These are phyloP conservation scores for Chelon labrosus DNA, from an alignment of 2,797 vertebrate species.

Conservation along the genomic window DNA sequence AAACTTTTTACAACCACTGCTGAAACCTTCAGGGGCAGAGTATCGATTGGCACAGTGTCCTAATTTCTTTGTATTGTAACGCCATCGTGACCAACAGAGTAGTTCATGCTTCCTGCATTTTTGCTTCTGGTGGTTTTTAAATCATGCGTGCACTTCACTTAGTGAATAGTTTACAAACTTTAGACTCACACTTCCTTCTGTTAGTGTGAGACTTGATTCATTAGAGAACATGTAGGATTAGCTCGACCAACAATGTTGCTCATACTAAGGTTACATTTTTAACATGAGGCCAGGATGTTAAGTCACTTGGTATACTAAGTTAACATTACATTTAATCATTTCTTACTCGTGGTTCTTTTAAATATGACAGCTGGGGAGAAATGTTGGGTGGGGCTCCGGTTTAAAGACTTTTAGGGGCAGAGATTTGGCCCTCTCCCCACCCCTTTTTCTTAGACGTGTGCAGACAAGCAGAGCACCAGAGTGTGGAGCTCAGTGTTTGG, in stretches of 20 bases:
- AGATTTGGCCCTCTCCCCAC: constrained; percentile 8
- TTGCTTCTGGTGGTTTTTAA: background rate
- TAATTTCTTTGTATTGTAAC: background rate
- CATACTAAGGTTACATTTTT: background rate
- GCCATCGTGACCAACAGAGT: background rate
- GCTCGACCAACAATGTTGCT: background rate
- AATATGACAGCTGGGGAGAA: constrained; percentile 16
- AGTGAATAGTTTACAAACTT: background rate
- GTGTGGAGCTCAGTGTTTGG: constrained; percentile 68
- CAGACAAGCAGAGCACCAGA: constrained; percentile 66
- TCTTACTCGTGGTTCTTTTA: background rate
- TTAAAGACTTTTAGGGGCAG: constrained; percentile 36
- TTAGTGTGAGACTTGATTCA: background rate
- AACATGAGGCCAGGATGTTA: background rate
- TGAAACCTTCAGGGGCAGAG: background rate
- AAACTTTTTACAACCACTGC: background rate
- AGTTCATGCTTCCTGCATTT: background rate
- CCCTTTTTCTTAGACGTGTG: constrained; percentile 52
- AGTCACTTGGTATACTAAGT: background rate
- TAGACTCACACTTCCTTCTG: background rate
- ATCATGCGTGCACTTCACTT: background rate
- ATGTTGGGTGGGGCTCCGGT: constrained; percentile 49
- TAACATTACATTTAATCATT: background rate
- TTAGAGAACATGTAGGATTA: background rate
- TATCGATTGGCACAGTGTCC: no score